Percentiles rank a stretch among this genome's conserved stretches.
These are phyloP conservation scores for Mormoops blainvillei DNA, from an alignment of 2,113 vertebrate species.

Conservation along the genomic window DNA sequence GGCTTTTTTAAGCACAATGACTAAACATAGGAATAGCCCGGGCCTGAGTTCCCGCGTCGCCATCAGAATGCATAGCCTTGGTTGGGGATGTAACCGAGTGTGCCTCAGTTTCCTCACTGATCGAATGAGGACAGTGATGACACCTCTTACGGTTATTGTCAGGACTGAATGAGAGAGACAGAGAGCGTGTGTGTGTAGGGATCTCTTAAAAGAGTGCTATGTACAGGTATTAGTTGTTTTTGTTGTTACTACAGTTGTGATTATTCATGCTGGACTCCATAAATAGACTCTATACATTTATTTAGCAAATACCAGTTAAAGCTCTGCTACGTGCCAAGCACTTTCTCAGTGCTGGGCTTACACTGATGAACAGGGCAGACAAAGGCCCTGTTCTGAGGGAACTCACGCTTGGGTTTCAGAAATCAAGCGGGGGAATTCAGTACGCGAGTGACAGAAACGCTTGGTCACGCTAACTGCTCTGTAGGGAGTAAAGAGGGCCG, in stretches of 20 bases:
- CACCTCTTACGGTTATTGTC: not conserved
- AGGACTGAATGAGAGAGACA: not conserved
- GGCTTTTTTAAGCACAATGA: not conserved
- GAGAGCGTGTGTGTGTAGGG: not conserved
- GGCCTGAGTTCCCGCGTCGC: no score
- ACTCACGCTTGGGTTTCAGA: not conserved
- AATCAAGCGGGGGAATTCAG: not conserved
- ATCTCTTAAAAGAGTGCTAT: not conserved
- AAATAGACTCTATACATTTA: not conserved
- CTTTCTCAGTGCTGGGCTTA: not conserved
- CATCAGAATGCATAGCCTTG: not conserved
- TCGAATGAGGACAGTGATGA: not conserved
- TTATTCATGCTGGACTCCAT: not conserved
- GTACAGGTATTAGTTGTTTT: not conserved
- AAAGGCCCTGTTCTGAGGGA: not conserved
- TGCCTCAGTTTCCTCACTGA: not conserved
- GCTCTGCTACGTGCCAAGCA: not conserved
- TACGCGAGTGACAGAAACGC: not conserved
- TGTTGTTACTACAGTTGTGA: not conserved
- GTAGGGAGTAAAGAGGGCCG: not conserved
- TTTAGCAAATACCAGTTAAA: not conserved
- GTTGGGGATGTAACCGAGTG: not conserved
- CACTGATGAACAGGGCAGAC: not conserved
- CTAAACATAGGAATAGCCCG: not conserved
- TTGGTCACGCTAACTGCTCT: not conserved